A percentile compares a stretch with the other conserved stretches of the same genome.
Evolutionary conservation across 2,113 vertebrate species (phyloP).

Genomic region (Mesitornis unicolor): DNA sequence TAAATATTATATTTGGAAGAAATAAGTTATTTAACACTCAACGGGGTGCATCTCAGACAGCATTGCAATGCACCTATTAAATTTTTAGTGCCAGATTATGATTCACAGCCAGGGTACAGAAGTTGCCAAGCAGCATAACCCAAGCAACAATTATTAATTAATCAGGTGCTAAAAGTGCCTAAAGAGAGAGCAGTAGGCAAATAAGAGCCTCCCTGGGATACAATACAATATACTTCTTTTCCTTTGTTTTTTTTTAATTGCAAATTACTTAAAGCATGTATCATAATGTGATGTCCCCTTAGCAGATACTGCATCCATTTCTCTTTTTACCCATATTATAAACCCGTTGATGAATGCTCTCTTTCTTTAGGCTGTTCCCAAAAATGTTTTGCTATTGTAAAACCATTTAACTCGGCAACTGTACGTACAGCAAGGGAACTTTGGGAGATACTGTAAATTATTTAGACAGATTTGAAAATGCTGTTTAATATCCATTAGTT

Average conservation of each 20-base stretch:
- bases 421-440: not conserved
- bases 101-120: conserved; percentile 35
- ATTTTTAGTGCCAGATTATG: conserved; percentile 55
- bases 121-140: conserved; percentile 17
- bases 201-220: conserved; percentile 18
- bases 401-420: not conserved
- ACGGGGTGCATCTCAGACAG: not conserved
- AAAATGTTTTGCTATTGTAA: conserved; percentile 28
- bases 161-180: conserved; percentile 39
- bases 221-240: not conserved
- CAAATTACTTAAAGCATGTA: not conserved
- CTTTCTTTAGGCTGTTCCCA: not conserved
- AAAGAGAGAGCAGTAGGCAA: conserved; percentile 18
- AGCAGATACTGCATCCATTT: conserved; percentile 8
- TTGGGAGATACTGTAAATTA: not conserved
- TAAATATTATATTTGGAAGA: conserved; percentile 42
- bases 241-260: not conserved
- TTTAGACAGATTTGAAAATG: conserved; percentile 2
- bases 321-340: conserved; percentile 31
- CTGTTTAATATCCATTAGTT: conserved; percentile 30
- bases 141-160: conserved; percentile 57
- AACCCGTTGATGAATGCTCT: not conserved
- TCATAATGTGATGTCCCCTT: not conserved
- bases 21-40: conserved; percentile 66
- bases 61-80: conserved; percentile 11